Evolutionary conservation across 1,140 invertebrate genomes (phyloP).

Genomic region (Brachionus angularis): DNA sequence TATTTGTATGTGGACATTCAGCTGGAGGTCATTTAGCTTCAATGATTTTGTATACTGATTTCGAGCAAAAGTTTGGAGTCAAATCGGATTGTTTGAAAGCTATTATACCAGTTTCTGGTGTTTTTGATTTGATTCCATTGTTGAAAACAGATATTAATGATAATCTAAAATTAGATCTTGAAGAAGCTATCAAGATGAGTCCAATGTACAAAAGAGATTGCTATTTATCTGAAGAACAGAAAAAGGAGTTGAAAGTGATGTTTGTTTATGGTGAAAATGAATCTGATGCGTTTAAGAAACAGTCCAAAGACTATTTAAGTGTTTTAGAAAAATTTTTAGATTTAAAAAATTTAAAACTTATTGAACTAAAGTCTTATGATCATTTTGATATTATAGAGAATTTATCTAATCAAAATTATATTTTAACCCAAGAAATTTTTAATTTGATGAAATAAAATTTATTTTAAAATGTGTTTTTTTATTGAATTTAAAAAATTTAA

Average conservation of each 20-base stretch:
- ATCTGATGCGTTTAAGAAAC: conserved; percentile 17
- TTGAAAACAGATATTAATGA: conserved; percentile 40
- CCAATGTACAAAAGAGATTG: neutral
- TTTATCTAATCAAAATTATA: neutral
- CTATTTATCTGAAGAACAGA: too few relatives aligned
- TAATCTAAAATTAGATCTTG: conserved; percentile 29
- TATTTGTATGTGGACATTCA: conserved; percentile 33
- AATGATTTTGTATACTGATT: conserved; percentile 4
- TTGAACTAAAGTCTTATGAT: neutral
- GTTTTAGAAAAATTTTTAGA: neutral
- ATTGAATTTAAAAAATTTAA: conserved; percentile 21
- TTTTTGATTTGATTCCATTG: conserved; percentile 33
- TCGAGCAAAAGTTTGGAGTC: neutral
- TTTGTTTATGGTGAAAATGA: conserved; percentile 30
- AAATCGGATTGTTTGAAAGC: neutral
- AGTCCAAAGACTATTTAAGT: conserved; percentile 13
- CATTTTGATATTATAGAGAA: conserved; percentile 41
- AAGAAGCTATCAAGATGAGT: neutral
- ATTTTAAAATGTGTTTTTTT: neutral
- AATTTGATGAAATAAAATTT: neutral
- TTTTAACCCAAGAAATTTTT: conserved; percentile 19
- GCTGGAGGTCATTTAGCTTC: conserved; percentile 40
- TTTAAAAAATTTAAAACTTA: neutral
- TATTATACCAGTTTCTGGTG: conserved; percentile 8
- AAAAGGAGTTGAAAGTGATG: neutral